A percentile compares a stretch with the other conserved stretches of the same genome.
phyloP scores from a whole-genome alignment of 2,888 invertebrate species.

The Tachina lurida region DNA sequence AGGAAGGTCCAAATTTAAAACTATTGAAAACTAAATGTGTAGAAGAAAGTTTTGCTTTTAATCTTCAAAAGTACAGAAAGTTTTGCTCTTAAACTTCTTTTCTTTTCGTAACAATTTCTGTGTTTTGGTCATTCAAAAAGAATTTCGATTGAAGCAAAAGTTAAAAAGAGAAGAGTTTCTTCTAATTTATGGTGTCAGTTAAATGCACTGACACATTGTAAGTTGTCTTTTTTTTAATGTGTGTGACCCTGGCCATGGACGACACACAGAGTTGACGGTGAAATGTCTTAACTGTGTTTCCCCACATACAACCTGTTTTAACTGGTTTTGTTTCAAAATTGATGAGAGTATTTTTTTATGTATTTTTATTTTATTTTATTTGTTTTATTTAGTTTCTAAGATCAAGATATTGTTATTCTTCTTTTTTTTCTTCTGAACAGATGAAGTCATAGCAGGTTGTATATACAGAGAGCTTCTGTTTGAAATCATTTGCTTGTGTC shows the following conservation, averaged over 20 bases:
- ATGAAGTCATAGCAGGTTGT: not conserved
- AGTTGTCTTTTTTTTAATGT: not conserved
- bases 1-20: constrained; percentile 1
- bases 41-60: constrained; percentile 6
- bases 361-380: too few species aligned
- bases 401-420: not conserved
- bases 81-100: not conserved
- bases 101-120: not conserved
- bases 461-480: not conserved
- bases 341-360: not conserved
- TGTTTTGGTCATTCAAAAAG: not conserved
- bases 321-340: not conserved
- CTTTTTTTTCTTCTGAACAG: not conserved
- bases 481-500: not conserved
- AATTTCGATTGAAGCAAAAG: constrained; percentile 17
- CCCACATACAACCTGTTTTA: constrained; percentile 12
- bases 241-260: constrained; percentile 37
- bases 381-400: not conserved
- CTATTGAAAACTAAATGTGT: not conserved
- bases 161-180: constrained; percentile 1
- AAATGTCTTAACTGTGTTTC: constrained; percentile 6
- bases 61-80: not conserved
- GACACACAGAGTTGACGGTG: not conserved
- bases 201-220: constrained; percentile 9
- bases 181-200: constrained; percentile 47